phyloP scores from a whole-genome alignment of 2,888 invertebrate genomes.

The Leuctra nigra region DNA sequence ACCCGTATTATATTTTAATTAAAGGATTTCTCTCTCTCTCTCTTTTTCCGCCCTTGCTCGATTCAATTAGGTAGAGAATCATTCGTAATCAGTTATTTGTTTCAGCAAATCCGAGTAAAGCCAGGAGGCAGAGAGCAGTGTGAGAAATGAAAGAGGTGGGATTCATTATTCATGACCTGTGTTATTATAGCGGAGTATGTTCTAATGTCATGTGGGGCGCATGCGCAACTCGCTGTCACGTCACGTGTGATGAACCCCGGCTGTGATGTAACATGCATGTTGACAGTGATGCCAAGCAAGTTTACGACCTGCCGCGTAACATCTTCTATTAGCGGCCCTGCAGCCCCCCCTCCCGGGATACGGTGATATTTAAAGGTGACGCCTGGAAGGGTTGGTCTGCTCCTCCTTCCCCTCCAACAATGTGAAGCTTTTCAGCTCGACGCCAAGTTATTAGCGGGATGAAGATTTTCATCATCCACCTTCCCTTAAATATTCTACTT shows the following conservation, averaged over 20 bases:
- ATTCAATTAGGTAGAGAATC: constrained; percentile 1
- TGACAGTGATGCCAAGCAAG: constrained; percentile 10
- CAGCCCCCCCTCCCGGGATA: too few relatives aligned
- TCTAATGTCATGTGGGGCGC: too few relatives aligned
- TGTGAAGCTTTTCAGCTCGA: too few relatives aligned
- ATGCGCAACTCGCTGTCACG: too few relatives aligned
- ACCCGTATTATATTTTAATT: not conserved
- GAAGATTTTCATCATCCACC: constrained; percentile 16
- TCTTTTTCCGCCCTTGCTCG: too few relatives aligned
- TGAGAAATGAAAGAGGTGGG: not conserved
- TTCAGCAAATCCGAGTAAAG: not conserved
- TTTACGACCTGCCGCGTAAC: not conserved
- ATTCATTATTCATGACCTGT: not conserved
- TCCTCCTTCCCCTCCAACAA: too few relatives aligned
- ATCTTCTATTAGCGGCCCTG: constrained; percentile 1
- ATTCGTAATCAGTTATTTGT: constrained; percentile 3
- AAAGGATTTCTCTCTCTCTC: not conserved
- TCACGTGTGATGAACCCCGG: too few relatives aligned
- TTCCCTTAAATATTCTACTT: constrained; percentile 15
- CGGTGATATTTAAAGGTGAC: constrained; percentile 13
- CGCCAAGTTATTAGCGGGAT: constrained; percentile 6
- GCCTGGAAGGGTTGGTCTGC: not conserved
- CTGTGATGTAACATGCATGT: too few relatives aligned
- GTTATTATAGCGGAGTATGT: too few relatives aligned
- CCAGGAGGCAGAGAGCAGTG: too few relatives aligned